Base-by-base conservation (phyloP, 2,888 invertebrate genomes). In the Leuctra nigra region DNA sequence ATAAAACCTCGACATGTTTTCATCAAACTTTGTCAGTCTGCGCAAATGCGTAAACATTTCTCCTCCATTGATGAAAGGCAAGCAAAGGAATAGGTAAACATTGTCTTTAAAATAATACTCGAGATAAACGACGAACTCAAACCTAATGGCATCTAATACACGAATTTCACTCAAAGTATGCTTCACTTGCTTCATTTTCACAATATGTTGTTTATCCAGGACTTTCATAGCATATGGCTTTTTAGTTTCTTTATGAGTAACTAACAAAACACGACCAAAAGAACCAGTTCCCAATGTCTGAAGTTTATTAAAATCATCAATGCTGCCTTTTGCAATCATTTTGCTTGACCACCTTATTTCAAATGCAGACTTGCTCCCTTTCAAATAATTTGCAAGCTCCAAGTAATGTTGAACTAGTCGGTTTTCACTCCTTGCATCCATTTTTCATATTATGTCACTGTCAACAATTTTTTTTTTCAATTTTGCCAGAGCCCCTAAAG, bases 31-130 rank as follows among this genome's bases (percentile, higher is more conserved):
- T 38, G 53, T 52, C 20, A 44, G 11, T 22, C 53, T 52, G 13
- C 55, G 47, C 13, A 61, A 41, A 25, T 56, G 44, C 1, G 39
- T 29, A 39, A 58, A 61, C 58, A 61, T 54, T 18, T 61, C 61
- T 18, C 61, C 61, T 16, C 61, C 61, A 23, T 18, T 35, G 13
- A 59, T 48, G 44, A 58, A 59, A 4, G 59, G 61, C 53, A 59
- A 23, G 16, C 36, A 39, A 11, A 58, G 58, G 39, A 58, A 61
- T 11, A 61, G 3, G 36, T 60, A 46, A 20, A 29, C 46, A 39
- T 59, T 58, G 39, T 61, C 61, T 44, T 57, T 59, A 33, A 58
- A 56, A 41, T 14, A 53, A 53, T 39, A 54, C 3, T 56, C 48
- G 39, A 61, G 46, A 14, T 44, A 53, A 1, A 58, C 55, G 18